A percentile compares a stretch with the other conserved stretches of the same genome.
Conservation (phyloP, 2,113 vertebrate species). For the Pachycephala philippinensis region DNA sequence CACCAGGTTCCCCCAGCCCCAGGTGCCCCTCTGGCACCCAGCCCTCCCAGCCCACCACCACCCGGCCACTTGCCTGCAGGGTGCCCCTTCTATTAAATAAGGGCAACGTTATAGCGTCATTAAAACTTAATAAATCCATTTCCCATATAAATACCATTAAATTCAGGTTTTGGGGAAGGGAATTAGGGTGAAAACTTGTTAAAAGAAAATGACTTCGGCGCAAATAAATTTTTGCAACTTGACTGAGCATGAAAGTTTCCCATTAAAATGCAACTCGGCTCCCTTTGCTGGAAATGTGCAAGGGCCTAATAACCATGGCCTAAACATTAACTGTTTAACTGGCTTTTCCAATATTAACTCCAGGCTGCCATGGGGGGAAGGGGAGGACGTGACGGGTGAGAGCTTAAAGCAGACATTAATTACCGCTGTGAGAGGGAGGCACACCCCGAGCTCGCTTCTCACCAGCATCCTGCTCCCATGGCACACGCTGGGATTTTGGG, state of each 20-base stretch:
- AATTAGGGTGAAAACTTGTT: slow-evolving; percentile 59
- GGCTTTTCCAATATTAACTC: slow-evolving; percentile 54
- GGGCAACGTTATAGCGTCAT: slow-evolving; percentile 19
- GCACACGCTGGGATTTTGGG: neutral
- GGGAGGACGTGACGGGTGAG: neutral
- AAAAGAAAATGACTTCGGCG: neutral
- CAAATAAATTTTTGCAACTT: slow-evolving; percentile 59
- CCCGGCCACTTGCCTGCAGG: neutral
- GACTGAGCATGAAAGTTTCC: slow-evolving; percentile 57
- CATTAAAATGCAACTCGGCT: slow-evolving; percentile 45
- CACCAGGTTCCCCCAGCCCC: neutral
- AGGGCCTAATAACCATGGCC: slow-evolving; percentile 23
- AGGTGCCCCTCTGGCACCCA: neutral
- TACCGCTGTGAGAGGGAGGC: neutral
- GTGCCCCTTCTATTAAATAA: neutral
- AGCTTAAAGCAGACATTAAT: neutral
- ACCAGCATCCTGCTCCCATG: neutral
- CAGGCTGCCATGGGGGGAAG: neutral
- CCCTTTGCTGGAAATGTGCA: slow-evolving; percentile 20
- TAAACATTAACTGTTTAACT: slow-evolving; percentile 37
- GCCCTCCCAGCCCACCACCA: neutral
- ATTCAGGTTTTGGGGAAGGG: slow-evolving; percentile 37
- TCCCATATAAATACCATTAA: slow-evolving; percentile 47
- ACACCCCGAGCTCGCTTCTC: neutral
- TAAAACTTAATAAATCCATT: slow-evolving; percentile 63